phyloP scores from a whole-genome alignment of 1,140 invertebrate species.

The Drosophila dunni region DNA sequence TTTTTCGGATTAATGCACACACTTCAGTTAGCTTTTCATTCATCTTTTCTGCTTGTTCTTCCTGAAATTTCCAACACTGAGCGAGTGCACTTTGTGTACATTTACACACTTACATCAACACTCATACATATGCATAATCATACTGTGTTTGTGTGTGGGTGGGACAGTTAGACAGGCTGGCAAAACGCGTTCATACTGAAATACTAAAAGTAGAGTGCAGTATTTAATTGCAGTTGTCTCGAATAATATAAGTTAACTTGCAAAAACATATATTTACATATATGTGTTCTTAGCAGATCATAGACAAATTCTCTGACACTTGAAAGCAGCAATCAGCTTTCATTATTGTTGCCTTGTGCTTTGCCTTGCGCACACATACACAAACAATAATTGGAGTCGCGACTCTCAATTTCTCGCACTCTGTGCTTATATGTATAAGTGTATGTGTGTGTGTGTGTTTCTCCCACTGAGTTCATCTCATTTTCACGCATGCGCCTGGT shows the following conservation, averaged over 20 bases:
- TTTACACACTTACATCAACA: constrained; percentile 1
- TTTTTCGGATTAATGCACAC: constrained; percentile 19
- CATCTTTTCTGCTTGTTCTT: constrained; percentile 52
- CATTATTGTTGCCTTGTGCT: constrained; percentile 50
- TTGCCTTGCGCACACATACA: constrained; percentile 17
- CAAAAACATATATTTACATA: not conserved
- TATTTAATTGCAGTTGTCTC: not conserved
- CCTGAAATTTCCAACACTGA: constrained; percentile 38
- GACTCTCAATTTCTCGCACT: constrained; percentile 1
- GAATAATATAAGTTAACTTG: constrained; percentile 2
- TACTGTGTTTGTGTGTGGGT: constrained; percentile 37
- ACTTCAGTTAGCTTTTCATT: constrained; percentile 48
- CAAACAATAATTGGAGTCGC: constrained; percentile 48
- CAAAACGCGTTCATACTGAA: constrained; percentile 19
- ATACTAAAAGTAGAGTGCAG: constrained; percentile 14
- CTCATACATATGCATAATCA: not conserved
- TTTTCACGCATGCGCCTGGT: constrained; percentile 69
- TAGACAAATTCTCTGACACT: constrained; percentile 36
- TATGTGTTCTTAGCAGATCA: constrained; percentile 18
- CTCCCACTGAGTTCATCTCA: constrained; percentile 12
- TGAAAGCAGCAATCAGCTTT: constrained; percentile 20
- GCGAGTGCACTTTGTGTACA: constrained; percentile 1
- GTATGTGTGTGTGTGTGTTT: not conserved
- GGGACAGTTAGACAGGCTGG: constrained; percentile 31
- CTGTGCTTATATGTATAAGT: not conserved